Percentiles rank a stretch among this genome's conserved stretches.
These are phyloP conservation scores for Martes martes DNA, from an alignment of 2,113 vertebrate species.

Conservation along the genomic window DNA sequence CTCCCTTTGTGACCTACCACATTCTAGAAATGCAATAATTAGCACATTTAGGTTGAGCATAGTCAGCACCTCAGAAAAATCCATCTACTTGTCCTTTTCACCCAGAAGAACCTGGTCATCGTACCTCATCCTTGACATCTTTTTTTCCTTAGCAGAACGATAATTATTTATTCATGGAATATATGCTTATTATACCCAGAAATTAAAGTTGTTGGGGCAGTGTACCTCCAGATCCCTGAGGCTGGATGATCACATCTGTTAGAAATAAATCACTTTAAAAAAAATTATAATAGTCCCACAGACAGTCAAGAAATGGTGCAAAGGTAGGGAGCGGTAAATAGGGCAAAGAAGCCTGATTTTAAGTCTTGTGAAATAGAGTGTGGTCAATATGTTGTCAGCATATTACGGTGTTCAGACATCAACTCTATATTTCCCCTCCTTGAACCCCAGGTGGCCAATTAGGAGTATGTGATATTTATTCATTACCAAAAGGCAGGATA, in stretches of 20 bases:
- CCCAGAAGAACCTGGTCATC: background rate
- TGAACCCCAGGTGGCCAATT: constrained; percentile 62
- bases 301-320: background rate
- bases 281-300: constrained; percentile 55
- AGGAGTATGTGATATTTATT: constrained; percentile 36
- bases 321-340: background rate
- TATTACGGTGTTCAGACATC: background rate
- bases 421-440: background rate
- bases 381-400: constrained; percentile 22
- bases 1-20: background rate
- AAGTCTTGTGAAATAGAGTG: constrained; percentile 20
- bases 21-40: background rate
- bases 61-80: background rate
- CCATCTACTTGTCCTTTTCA: background rate
- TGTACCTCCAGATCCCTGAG: constrained; percentile 30
- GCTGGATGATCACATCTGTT: constrained; percentile 64
- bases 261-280: constrained; percentile 67
- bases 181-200: constrained; percentile 54
- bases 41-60: background rate
- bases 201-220: constrained; percentile 62
- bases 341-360: background rate
- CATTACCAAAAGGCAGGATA: constrained; percentile 33
- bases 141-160: background rate
- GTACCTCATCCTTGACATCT: background rate
- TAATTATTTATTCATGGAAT: constrained; percentile 68